Conservation (phyloP, 2,113 vertebrate genomes). For the Barnardius zonarius region DNA sequence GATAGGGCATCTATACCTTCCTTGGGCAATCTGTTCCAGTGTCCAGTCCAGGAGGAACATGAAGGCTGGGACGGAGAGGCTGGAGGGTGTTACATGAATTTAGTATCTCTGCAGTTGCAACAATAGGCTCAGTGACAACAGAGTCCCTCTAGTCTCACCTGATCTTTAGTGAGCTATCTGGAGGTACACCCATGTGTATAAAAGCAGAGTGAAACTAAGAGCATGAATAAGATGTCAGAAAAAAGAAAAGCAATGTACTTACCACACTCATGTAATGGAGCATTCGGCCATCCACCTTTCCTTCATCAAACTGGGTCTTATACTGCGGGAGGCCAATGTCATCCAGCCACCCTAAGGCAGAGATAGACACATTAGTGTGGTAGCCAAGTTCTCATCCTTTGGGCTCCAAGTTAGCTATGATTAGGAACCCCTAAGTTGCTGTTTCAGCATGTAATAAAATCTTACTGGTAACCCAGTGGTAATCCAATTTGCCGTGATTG, state of each 20-base stretch:
- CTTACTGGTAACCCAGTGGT: conserved; percentile 98
- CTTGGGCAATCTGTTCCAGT: neutral
- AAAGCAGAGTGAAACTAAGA: neutral
- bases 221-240: neutral
- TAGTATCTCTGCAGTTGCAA: neutral
- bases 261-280: conserved; percentile 97
- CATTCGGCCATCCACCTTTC: conserved; percentile 93
- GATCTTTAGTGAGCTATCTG: neutral
- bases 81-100: neutral
- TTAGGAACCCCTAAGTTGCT: neutral
- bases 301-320: conserved; percentile 98
- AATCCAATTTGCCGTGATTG: conserved; percentile 92
- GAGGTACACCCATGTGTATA: neutral
- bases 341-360: conserved; percentile 89
- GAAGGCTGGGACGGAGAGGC: neutral
- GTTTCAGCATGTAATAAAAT: neutral
- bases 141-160: neutral
- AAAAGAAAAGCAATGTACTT: conserved; percentile 59
- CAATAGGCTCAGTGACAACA: neutral
- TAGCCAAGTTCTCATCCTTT: neutral
- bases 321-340: conserved; percentile 98
- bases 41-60: neutral
- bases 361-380: neutral
- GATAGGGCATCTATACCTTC: neutral
- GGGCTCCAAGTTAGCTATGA: neutral